A percentile compares a stretch with the other conserved stretches of the same genome.
Evolutionary conservation across 2,888 invertebrate species (phyloP).

Genomic region (Chrysolina oricalcia): DNA sequence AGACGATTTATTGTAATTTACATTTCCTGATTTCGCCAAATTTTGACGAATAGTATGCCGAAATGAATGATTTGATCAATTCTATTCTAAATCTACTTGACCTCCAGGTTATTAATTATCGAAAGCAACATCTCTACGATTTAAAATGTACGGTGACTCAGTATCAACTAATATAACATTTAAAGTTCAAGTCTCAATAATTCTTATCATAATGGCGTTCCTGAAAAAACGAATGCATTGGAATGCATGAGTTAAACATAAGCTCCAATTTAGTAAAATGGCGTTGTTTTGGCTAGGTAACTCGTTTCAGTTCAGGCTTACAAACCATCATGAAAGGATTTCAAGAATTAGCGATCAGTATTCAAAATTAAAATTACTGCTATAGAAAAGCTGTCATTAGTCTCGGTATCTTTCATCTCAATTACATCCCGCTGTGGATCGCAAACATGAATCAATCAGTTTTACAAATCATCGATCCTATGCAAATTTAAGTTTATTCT

Average conservation of each 20-base stretch:
- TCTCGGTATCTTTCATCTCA: background rate
- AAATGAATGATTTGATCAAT: too few relatives aligned
- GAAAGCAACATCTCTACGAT: too few relatives aligned
- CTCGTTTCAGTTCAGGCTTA: background rate
- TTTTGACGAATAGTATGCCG: too few relatives aligned
- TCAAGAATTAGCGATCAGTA: background rate
- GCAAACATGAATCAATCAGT: background rate
- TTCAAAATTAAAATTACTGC: constrained; percentile 1
- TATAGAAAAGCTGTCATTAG: constrained; percentile 3
- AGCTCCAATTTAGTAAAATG: background rate
- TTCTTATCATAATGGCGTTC: background rate
- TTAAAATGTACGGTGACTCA: background rate
- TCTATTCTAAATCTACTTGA: too few relatives aligned
- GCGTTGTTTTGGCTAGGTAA: background rate
- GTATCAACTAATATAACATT: background rate
- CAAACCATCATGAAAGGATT: constrained; percentile 3
- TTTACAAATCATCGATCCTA: background rate
- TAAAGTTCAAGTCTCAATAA: background rate
- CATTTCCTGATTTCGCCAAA: too few relatives aligned
- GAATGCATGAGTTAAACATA: background rate
- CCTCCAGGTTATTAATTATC: too few relatives aligned
- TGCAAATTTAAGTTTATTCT: background rate
- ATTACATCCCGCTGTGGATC: constrained; percentile 5
- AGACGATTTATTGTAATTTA: too few relatives aligned
- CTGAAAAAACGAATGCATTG: background rate